These are phyloP conservation scores for Drosophila emarginata DNA, from an alignment of 2,888 invertebrate species.

Conservation along the genomic window DNA sequence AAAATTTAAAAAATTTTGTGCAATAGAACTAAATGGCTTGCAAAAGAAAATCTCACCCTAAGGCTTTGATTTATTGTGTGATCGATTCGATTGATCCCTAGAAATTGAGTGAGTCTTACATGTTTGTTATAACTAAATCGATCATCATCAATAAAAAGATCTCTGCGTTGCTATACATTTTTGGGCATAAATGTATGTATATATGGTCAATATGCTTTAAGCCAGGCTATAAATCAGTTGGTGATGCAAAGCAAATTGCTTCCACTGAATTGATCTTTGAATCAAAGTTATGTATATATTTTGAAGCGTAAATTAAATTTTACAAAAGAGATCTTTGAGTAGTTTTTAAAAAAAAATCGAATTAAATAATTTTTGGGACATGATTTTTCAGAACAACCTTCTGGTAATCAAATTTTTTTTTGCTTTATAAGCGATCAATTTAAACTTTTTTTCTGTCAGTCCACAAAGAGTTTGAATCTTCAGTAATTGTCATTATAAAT, in stretches of 20 bases:
- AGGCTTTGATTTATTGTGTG: not conserved
- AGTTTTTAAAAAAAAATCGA: too few relatives aligned
- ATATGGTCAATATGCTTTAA: constrained; percentile 10
- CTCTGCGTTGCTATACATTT: not conserved
- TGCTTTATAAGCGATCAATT: too few relatives aligned
- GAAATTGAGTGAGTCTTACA: not conserved
- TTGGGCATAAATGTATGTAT: not conserved
- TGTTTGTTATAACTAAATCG: not conserved
- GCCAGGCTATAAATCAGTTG: constrained; percentile 1
- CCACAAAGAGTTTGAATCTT: too few relatives aligned
- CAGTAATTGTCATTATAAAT: not conserved
- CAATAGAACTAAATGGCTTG: constrained; percentile 3
- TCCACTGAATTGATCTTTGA: constrained; percentile 1
- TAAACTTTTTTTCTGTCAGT: too few relatives aligned
- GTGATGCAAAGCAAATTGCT: not conserved
- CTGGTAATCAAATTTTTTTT: too few relatives aligned
- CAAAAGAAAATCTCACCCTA: not conserved
- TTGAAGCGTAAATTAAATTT: too few relatives aligned
- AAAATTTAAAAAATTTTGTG: constrained; percentile 2
- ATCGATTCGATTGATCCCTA: not conserved
- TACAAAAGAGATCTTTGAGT: too few relatives aligned
- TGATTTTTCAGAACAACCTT: too few relatives aligned
- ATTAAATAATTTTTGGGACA: too few relatives aligned
- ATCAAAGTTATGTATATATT: not conserved
- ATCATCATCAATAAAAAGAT: not conserved